These are phyloP conservation scores for Hofmannophila pseudospretella DNA, from an alignment of 2,888 invertebrate genomes.

Conservation along the genomic window DNA sequence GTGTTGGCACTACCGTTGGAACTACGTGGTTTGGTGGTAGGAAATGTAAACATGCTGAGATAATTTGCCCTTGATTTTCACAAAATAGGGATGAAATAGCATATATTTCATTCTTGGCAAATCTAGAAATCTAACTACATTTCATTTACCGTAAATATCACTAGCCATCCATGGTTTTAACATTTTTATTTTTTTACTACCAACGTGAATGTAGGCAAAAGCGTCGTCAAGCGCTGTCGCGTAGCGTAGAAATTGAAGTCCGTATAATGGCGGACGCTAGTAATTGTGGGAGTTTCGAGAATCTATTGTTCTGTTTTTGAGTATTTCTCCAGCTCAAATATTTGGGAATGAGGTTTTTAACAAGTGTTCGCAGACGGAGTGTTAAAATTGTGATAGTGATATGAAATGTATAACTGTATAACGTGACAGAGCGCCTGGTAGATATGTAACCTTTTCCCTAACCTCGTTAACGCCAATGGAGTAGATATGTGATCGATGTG, in stretches of 20 bases:
- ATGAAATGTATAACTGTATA: slow-evolving; percentile 70
- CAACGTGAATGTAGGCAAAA: slow-evolving; percentile 73
- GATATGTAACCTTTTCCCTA: slow-evolving; percentile 85
- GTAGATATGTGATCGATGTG: slow-evolving; percentile 86
- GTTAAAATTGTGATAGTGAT: slow-evolving; percentile 65
- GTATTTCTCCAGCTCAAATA: slow-evolving; percentile 47
- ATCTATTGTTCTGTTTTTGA: slow-evolving; percentile 73
- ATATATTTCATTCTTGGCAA: no score
- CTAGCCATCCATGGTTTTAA: slow-evolving; percentile 13
- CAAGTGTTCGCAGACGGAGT: slow-evolving; percentile 55
- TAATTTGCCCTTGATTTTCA: slow-evolving; percentile 16
- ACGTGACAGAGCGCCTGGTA: slow-evolving; percentile 75
- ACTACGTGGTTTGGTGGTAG: slow-evolving; percentile 71
- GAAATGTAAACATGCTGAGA: slow-evolving; percentile 70
- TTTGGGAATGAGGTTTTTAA: slow-evolving; percentile 59
- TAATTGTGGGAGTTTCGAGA: slow-evolving; percentile 77
- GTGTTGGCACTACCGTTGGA: slow-evolving; percentile 59
- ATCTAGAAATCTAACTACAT: no score
- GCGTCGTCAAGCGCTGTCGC: slow-evolving; percentile 62
- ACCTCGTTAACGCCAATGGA: slow-evolving; percentile 87
- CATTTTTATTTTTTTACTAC: slow-evolving; percentile 53
- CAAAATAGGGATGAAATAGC: slow-evolving; percentile 4
- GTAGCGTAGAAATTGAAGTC: slow-evolving; percentile 64
- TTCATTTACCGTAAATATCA: no score
- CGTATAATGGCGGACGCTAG: slow-evolving; percentile 77